Base-by-base conservation (phyloP, 2,888 invertebrate genomes). In the Nomada lathburiana region DNA sequence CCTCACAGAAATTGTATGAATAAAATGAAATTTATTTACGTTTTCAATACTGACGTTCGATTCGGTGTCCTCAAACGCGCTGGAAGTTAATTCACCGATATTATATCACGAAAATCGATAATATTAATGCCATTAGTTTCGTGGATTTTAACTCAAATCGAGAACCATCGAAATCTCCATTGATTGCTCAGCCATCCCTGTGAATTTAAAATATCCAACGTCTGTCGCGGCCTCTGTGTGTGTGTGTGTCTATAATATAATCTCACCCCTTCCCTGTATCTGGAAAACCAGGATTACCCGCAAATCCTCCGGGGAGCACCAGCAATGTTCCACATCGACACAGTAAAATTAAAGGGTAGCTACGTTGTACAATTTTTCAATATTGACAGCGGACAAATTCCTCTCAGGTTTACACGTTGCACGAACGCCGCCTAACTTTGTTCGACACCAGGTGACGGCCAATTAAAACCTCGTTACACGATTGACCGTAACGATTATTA, bases 231-330 rank as follows among this genome's bases (percentile, higher is more conserved):
- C 18, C 23, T 11, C 18, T 10, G 44, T 29, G 50, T 5, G 44
- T 29, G 50, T 5, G 36, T 50, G 53, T n/a, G 10, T 11, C 18
- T 57, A 16, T 63, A 76, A 76, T 68, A 55, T 57, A 76, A 63
- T 36, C 59, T 60, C 55, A 26, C 60, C 7, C 60, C 20, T 1
- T 7, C 36, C 1, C n/a, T 18, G 55, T 42, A 44, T 52, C 20
- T 42, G 62, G 29, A 63, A 63, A 76, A 63, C 68, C 57, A 68
- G 78, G 77, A 77, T 77, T 77, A 76, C 63, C 44, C 18, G 20
- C 42, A 63, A 64, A 69, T 76, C 69, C 55, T 44, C 18, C 5
- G 18, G 44, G 20, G 63, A 57, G 26, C 62, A 57, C 47, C 77
- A 68, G 67, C 67, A 69, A 69, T 52, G 52, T 57, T 59, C 44